phyloP scores from a whole-genome alignment of 1,140 invertebrate genomes.

The Condylostylus longicornis region DNA sequence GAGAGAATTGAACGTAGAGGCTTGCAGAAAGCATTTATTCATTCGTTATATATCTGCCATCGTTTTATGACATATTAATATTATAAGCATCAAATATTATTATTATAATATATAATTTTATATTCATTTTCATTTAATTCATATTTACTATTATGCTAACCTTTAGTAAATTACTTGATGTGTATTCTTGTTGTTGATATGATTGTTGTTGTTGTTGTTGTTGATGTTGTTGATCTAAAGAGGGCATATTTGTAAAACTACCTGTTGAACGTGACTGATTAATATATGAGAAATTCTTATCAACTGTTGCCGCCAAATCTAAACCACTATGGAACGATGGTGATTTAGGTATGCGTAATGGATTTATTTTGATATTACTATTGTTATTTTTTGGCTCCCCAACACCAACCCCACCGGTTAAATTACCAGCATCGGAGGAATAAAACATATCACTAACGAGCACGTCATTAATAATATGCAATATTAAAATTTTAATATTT shows the following conservation, averaged over 20 bases:
- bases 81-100: too few relatives aligned
- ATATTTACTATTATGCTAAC: too few relatives aligned
- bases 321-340: slow-evolving; percentile 70
- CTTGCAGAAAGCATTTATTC: too few relatives aligned
- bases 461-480: slow-evolving; percentile 33
- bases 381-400: slow-evolving; percentile 4
- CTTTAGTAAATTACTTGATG: too few relatives aligned
- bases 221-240: slow-evolving; percentile 6
- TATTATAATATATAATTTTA: too few relatives aligned
- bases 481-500: too few relatives aligned
- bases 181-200: too few relatives aligned
- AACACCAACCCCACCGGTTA: slow-evolving; percentile 15
- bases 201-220: slow-evolving; percentile 9
- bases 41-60: too few relatives aligned
- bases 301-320: slow-evolving; percentile 50
- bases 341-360: slow-evolving; percentile 59
- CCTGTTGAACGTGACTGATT: slow-evolving; percentile 1
- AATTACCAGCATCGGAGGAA: slow-evolving; percentile 27
- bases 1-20: too few relatives aligned
- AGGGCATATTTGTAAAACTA: slow-evolving; percentile 5
- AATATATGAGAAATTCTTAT: slow-evolving; percentile 7
- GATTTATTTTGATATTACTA: slow-evolving; percentile 17
- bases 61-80: too few relatives aligned
- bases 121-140: too few relatives aligned
- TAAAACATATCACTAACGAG: slow-evolving; percentile 32